Evolutionary conservation across 2,888 invertebrate genomes (phyloP).

Genomic region (Hydrotaea cyrtoneurina): DNA sequence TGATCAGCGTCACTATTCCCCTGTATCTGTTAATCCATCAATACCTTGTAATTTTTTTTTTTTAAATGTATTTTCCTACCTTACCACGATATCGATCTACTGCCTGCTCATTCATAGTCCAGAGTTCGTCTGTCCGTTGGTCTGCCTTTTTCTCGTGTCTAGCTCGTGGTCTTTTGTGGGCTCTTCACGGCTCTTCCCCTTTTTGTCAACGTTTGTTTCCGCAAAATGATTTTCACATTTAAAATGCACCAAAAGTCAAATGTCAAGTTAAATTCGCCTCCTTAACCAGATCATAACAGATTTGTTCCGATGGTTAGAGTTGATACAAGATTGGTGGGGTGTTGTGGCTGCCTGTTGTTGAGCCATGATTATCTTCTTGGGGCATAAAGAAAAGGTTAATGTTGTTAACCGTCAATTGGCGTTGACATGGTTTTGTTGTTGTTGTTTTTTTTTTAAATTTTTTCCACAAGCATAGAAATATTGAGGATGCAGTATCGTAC

Average conservation of each 20-base stretch:
- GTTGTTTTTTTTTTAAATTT: neutral
- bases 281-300: constrained; percentile 42
- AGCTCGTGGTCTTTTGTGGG: too few relatives aligned
- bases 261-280: constrained; percentile 43
- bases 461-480: neutral
- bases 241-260: constrained; percentile 41
- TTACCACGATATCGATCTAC: too few relatives aligned
- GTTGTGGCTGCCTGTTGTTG: neutral
- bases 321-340: neutral
- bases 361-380: neutral
- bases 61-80: too few relatives aligned
- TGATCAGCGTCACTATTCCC: too few relatives aligned
- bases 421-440: constrained; percentile 1
- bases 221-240: constrained; percentile 35
- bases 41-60: too few relatives aligned
- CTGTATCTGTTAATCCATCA: too few relatives aligned
- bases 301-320: neutral
- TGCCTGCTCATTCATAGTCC: too few relatives aligned
- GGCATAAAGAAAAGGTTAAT: neutral
- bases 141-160: too few relatives aligned
- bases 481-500: too few relatives aligned
- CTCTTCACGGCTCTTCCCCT: too few relatives aligned
- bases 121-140: too few relatives aligned
- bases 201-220: constrained; percentile 39
- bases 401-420: constrained; percentile 2